Base-by-base conservation (phyloP, 2,888 invertebrate species). In the Seira sanloemensis region DNA sequence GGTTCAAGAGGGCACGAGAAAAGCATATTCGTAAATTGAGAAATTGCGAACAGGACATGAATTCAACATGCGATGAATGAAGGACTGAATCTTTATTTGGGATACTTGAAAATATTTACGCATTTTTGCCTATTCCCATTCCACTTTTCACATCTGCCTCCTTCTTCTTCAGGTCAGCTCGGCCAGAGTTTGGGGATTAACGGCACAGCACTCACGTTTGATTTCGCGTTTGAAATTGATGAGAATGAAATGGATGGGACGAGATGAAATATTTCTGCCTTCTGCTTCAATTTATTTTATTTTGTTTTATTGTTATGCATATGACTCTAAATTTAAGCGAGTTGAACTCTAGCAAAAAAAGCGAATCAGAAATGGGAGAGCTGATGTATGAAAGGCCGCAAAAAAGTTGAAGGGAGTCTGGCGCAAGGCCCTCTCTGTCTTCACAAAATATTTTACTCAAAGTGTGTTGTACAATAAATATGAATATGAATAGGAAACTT, bases 231-330 rank as follows among this genome's bases (percentile, higher is more conserved):
- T n/a, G n/a, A n/a, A n/a, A 7, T 37, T 7, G 12, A 37, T 37
- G 37, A 12, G 1, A 50, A 50, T 12, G 50, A 50, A 50, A 50
- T 50, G 50, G 50, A 50, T 50, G 50, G 50, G 50, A 50, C 16
- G 16, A 12, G n/a, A 50, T 50, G 50, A 50, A 50, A 50, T 50
- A 50, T 50, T 50, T 16, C 16, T 50, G 50, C 50, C n/a, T 50
- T 50, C 50, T 2, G 12, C 50, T 50, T 50, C 50, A 50, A 50
- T 50, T n/a, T n/a, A n/a, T 50, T 50, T 50, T 50, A 50, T 50
- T 50, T 50, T 50, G 50, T 50, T 50, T 50, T 50, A 50, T 50
- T 50, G 50, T 50, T 50, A 50, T 50, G 50, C 50, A 50, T 50
- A 50, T 50, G 50, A 50, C 50, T 50, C 16, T 7, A 37, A 12